These are phyloP conservation scores for Novumbra hubbsi DNA, from an alignment of 2,797 vertebrate genomes.

Conservation along the genomic window DNA sequence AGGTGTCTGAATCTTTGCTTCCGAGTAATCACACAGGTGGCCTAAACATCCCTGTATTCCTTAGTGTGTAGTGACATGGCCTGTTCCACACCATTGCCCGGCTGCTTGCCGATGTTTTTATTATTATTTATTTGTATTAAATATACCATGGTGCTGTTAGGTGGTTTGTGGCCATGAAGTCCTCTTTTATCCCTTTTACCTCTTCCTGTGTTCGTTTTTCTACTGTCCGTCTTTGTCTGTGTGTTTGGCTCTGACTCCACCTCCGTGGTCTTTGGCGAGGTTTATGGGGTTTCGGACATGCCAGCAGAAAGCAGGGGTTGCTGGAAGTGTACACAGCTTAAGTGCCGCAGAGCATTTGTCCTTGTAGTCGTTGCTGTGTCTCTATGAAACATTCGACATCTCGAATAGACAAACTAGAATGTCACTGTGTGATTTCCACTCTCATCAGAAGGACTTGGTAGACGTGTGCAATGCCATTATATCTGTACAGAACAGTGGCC, in stretches of 20 bases:
- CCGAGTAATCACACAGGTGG: not conserved
- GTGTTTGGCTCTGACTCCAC: conserved; percentile 11
- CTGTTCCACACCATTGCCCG: not conserved
- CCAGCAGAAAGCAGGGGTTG: not conserved
- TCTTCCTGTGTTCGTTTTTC: not conserved
- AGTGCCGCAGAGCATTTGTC: not conserved
- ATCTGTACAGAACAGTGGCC: not conserved
- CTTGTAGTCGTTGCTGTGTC: not conserved
- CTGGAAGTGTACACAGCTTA: not conserved
- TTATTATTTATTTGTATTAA: not conserved
- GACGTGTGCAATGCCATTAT: not conserved
- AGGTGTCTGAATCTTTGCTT: not conserved
- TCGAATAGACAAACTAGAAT: not conserved
- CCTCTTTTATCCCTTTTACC: not conserved
- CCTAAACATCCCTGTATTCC: not conserved
- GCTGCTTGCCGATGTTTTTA: not conserved
- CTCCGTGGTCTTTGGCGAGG: not conserved
- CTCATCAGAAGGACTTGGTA: not conserved
- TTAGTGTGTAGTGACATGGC: not conserved
- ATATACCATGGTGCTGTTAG: not conserved
- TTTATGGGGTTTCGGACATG: not conserved
- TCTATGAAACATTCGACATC: not conserved
- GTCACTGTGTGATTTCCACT: not conserved
- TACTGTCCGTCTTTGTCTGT: not conserved
- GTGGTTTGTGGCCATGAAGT: not conserved